phyloP scores from a whole-genome alignment of 2,797 vertebrate species.

The Chelonia mydas region DNA sequence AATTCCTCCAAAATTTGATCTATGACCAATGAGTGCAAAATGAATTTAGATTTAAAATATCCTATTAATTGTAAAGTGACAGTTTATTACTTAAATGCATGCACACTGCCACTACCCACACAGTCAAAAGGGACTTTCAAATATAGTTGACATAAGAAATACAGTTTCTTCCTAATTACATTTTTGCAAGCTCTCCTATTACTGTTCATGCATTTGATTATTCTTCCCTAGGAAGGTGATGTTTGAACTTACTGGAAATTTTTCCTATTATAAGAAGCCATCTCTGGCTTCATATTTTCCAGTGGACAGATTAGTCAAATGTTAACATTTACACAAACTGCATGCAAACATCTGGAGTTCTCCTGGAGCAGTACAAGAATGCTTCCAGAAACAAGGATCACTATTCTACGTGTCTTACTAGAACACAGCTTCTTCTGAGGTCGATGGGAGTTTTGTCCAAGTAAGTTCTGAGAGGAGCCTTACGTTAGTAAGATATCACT shows the following conservation, averaged over 20 bases:
- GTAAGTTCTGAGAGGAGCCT: not conserved
- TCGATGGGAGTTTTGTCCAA: constrained; percentile 1
- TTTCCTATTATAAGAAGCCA: not conserved
- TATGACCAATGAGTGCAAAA: not conserved
- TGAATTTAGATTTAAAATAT: not conserved
- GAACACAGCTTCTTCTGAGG: not conserved
- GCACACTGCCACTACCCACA: not conserved
- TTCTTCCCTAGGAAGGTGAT: constrained; percentile 9
- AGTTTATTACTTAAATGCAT: not conserved
- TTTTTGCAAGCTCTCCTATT: constrained; percentile 24
- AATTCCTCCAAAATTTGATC: not conserved
- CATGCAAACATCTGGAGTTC: not conserved
- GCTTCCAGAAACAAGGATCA: constrained; percentile 13
- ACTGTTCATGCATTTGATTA: constrained; percentile 38
- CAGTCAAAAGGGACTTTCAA: not conserved
- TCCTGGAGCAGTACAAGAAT: not conserved
- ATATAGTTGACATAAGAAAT: not conserved
- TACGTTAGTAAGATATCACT: not conserved
- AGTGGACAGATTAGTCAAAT: not conserved
- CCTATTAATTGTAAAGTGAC: not conserved
- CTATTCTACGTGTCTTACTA: not conserved
- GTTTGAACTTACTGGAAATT: constrained; percentile 25
- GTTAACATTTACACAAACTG: not conserved
- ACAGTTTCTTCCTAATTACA: constrained; percentile 17
- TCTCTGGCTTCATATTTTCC: constrained; percentile 6